Base-by-base conservation (phyloP, 2,797 vertebrate genomes). In the Tamandua tetradactyla region DNA sequence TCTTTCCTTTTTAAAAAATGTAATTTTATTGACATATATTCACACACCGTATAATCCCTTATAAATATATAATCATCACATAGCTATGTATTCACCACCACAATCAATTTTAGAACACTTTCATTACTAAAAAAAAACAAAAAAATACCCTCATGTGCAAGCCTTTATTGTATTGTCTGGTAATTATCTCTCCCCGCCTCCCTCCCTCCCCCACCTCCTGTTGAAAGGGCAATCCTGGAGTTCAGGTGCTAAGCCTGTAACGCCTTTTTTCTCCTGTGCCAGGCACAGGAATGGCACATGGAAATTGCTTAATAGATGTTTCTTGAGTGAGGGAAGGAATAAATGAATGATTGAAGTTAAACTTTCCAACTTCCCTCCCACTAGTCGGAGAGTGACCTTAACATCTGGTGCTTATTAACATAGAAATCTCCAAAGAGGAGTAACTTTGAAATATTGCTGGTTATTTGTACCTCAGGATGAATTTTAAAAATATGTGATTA, bases 271-370 rank as follows among this genome's bases (percentile, higher is more conserved):
- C 72, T 27, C 5, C 14, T 57, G 3, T 27, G 22, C 30, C 22
- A 5, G 11, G 12, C 20, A 32, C 0, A 35, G 13, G 9, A 3
- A 30, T 37, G 3, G 12, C 9, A 80, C 6, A 32, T 3, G 40
- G 47, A 44, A 71, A 76, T 30, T 40, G 3, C 66, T 55, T 42
- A 40, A 5, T 14, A 79, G 40, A 14, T 14, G 5, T 23, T 75
- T 59, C 5, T 13, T 68, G 25, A 37, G 23, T 47, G 6, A 57
- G 52, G 18, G 52, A 55, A 80, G 30, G 32, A 52, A 37, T 62
- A 71, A 87, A 40, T 72, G n/a, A 94, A 3, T 20, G 12, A 52
- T 18, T 86, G 68, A 68, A 10, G 23, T 2, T 71, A 40, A 72
- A 42, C 13, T 76, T 75, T 18, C 47, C 47, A 11, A 71, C 12